Base-by-base conservation (phyloP, 2,888 invertebrate genomes). In the Orthonychiurus folsomi region DNA sequence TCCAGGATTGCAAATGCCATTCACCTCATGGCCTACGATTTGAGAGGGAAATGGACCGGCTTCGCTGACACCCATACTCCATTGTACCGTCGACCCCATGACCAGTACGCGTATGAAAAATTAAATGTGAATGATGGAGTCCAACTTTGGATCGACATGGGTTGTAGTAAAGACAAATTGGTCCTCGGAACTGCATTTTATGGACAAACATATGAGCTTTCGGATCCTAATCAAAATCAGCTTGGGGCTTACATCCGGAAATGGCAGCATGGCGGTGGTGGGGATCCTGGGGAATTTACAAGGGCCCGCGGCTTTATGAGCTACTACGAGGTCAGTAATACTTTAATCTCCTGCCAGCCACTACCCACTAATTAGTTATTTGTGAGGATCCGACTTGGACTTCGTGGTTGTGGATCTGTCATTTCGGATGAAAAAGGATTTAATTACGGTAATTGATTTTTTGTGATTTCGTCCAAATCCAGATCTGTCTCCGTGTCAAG, bases 181-280 rank as follows among this genome's bases (percentile, higher is more conserved):
- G 86, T 93, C 0, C 89, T 93, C 1, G 93, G 93, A 20, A 84
- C 92, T 59, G 92, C 93, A 0, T 90, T 92, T 79, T 93, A 93
- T 76, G 93, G 92, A 0, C 83, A 92, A 60, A 86, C 88, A 1
- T 93, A 85, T 76, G 91, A 91, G 0, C 79, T 93, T 25, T 86
- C 89, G 62, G 83, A 82, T 62, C 86, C 90, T 15, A 91, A 89
- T 77, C 52, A 82, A 67, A 89, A 90, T 79, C 85, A 85, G 58
- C 82, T 87, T 50, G 90, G 91, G 28, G 91, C 92, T 0, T 90
- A 87, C 76, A 89, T 93, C 75, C 90, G 91, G 76, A 91, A 91
- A 77, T 93, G 91, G 79, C 69, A 52, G 63, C 69, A 59, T 61
- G 90, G 89, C 2, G 91, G 88, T 0, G 92, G 92, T 24, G 93